Percentiles rank a stretch among this genome's conserved stretches.
These are phyloP conservation scores for Orchesella flavescens DNA, from an alignment of 2,888 invertebrate genomes.

Conservation along the genomic window DNA sequence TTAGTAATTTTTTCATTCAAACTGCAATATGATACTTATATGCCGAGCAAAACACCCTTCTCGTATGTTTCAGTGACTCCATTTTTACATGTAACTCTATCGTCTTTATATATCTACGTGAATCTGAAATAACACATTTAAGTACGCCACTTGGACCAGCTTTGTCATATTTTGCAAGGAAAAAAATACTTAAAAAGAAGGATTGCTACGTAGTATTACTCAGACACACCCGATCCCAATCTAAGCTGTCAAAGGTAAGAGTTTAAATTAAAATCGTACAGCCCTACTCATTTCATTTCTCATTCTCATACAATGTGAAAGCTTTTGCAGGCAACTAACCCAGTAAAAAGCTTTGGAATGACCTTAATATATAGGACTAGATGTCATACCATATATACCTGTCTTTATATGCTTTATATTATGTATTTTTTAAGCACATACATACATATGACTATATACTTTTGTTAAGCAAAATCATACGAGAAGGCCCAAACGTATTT, in stretches of 20 bases:
- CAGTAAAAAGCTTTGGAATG: not conserved
- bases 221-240: conserved; percentile 46
- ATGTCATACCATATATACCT: not conserved
- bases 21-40: too few species aligned
- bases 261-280: conserved; percentile 59
- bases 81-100: too few species aligned
- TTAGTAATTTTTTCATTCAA: too few species aligned
- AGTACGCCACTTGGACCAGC: too few species aligned
- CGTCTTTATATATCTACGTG: too few species aligned
- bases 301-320: not conserved
- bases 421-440: not conserved
- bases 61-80: too few species aligned
- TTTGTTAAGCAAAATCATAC: not conserved
- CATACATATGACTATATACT: too few species aligned
- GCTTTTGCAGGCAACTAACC: not conserved
- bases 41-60: too few species aligned
- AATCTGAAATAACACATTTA: too few species aligned
- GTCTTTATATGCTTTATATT: not conserved
- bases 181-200: not conserved
- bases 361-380: not conserved
- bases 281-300: conserved; percentile 11
- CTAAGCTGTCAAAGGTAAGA: conserved; percentile 57
- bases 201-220: conserved; percentile 17
- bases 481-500: too few species aligned
- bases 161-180: too few species aligned